Conservation (phyloP, 2,113 vertebrate genomes). For the Ammospiza nelsoni region DNA sequence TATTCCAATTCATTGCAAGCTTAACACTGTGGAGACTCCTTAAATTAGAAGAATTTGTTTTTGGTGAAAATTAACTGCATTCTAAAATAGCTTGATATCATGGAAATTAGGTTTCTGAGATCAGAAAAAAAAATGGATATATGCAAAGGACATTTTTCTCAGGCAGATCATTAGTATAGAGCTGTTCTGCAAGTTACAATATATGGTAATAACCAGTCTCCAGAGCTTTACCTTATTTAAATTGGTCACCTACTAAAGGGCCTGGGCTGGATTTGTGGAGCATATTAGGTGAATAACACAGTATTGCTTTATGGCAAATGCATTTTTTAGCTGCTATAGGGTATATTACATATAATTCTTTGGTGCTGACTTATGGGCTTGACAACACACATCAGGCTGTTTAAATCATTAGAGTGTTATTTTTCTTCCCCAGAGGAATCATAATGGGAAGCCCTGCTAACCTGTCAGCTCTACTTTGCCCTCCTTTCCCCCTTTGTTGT, state of each 20-base stretch:
- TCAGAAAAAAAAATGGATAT: neutral
- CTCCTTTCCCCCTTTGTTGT: neutral
- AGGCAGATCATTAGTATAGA: neutral
- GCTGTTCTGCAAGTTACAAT: neutral
- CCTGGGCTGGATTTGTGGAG: neutral
- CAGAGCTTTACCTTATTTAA: constrained; percentile 12
- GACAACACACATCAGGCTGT: constrained; percentile 25
- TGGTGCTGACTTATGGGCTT: constrained; percentile 36
- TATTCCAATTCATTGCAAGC: neutral
- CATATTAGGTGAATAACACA: neutral
- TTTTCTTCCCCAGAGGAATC: constrained; percentile 37
- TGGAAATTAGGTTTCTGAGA: neutral
- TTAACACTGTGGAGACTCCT: neutral
- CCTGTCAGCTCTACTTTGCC: neutral
- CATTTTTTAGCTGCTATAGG: constrained; percentile 22
- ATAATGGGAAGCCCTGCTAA: constrained; percentile 33
- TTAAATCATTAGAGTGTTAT: constrained; percentile 53
- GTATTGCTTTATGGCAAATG: neutral
- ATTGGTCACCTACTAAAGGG: constrained; percentile 18
- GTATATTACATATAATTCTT: constrained; percentile 2
- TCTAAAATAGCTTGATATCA: neutral
- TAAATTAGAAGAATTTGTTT: neutral
- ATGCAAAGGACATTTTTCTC: neutral
- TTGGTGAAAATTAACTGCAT: neutral
- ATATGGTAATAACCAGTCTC: neutral